Evolutionary conservation across 2,888 invertebrate species (phyloP).

Genomic region (Drosophila recens): DNA sequence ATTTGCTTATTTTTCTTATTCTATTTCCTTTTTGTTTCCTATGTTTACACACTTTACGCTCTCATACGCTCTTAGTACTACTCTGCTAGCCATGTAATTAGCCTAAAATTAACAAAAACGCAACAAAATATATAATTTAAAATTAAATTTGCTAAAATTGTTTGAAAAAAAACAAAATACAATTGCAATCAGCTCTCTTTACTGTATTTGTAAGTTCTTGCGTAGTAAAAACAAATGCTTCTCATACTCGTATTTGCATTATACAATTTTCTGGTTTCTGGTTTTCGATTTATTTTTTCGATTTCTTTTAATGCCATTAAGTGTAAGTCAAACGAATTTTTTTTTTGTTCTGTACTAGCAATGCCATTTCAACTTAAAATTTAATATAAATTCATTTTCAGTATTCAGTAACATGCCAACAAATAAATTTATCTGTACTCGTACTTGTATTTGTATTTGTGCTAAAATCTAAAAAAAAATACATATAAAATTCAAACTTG

Average conservation of each 20-base stretch:
- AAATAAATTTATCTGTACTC: conserved; percentile 72
- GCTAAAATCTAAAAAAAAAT: conserved; percentile 44
- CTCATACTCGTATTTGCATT: conserved; percentile 72
- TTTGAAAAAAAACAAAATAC: conserved; percentile 25
- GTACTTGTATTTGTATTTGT: conserved; percentile 69
- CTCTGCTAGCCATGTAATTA: conserved; percentile 74
- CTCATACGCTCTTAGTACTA: conserved; percentile 76
- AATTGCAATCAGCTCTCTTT: conserved; percentile 46
- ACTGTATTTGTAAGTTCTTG: conserved; percentile 74
- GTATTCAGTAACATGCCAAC: conserved; percentile 62
- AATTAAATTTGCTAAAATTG: conserved; percentile 21
- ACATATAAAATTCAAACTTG: conserved; percentile 58
- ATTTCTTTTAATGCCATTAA: conserved; percentile 54
- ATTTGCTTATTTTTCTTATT: conserved; percentile 25
- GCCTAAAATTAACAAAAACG: conserved; percentile 44
- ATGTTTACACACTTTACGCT: conserved; percentile 42
- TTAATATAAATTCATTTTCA: conserved; percentile 70
- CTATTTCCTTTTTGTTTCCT: background rate
- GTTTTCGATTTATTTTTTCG: conserved; percentile 31
- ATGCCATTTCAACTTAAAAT: conserved; percentile 73
- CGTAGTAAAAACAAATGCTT: conserved; percentile 77
- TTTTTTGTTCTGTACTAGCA: conserved; percentile 75
- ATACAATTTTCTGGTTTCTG: conserved; percentile 62
- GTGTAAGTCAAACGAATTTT: conserved; percentile 56
- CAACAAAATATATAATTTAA: conserved; percentile 30